Evolutionary conservation across 2,888 invertebrate species (phyloP).

Genomic region (Leucophora obtusa): DNA sequence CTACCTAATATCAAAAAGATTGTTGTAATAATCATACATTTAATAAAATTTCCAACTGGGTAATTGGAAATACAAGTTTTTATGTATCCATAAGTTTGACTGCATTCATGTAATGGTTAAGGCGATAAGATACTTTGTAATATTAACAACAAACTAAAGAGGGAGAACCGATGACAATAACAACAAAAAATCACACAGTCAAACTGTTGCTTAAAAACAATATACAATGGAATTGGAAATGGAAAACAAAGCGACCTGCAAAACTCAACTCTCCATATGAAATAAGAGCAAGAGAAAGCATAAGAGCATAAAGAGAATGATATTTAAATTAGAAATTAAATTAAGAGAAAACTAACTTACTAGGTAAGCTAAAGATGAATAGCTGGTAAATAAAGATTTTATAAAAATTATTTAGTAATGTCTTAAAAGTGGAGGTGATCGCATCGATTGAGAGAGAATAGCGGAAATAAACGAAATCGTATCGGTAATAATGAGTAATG

Average conservation of each 20-base stretch:
- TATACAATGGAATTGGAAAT: conserved; percentile 19
- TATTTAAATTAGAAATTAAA: conserved; percentile 35
- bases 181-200: conserved; percentile 42
- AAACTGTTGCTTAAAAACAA: conserved; percentile 44
- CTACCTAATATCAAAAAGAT: conserved; percentile 1
- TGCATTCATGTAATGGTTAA: conserved; percentile 58
- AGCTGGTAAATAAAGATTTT: conserved; percentile 37
- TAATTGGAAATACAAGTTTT: conserved; percentile 55
- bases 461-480: neutral
- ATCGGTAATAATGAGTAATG: conserved; percentile 39
- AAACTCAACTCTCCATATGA: neutral
- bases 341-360: neutral
- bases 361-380: conserved; percentile 38
- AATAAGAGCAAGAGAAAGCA: conserved; percentile 8
- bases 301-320: conserved; percentile 49
- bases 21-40: conserved; percentile 1
- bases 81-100: conserved; percentile 50
- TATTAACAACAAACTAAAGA: conserved; percentile 47
- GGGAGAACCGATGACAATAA: conserved; percentile 30
- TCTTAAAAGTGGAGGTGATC: conserved; percentile 35
- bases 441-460: conserved; percentile 15
- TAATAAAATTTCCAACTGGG: conserved; percentile 57
- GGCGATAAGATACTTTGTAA: conserved; percentile 47
- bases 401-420: conserved; percentile 48
- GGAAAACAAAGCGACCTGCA: conserved; percentile 1